A percentile compares a stretch with the other conserved stretches of the same genome.
Evolutionary conservation across 2,113 vertebrate species (phyloP).

Genomic region (Dolichotis patagonum): DNA sequence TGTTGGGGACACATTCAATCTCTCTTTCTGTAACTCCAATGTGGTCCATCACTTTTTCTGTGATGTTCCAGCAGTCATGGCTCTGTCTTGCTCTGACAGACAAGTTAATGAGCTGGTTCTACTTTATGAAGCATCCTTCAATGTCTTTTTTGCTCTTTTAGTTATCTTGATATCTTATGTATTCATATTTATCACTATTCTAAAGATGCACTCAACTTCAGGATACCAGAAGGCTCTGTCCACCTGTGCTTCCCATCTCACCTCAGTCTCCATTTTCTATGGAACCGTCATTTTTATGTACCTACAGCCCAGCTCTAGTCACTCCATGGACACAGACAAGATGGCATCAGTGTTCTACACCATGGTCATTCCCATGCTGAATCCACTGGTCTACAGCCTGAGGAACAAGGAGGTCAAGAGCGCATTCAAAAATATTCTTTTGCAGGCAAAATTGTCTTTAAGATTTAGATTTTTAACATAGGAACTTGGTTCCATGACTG

Average conservation of each 20-base stretch:
- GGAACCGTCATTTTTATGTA: background rate
- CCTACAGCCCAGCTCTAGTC: background rate
- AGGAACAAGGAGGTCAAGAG: conserved; percentile 53
- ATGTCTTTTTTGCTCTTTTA: background rate
- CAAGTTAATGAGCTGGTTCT: background rate
- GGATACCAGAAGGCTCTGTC: conserved; percentile 23
- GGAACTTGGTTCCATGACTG: background rate
- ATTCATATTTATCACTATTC: background rate
- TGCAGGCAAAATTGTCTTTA: background rate
- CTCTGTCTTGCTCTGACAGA: background rate
- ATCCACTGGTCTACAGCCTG: background rate
- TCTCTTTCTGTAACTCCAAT: background rate
- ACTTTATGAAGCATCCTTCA: background rate
- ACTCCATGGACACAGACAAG: background rate
- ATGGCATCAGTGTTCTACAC: background rate
- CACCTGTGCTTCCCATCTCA: conserved; percentile 45
- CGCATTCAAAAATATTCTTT: background rate
- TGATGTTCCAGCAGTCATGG: background rate
- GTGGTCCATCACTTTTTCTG: background rate
- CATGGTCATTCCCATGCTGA: background rate
- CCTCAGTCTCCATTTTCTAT: background rate
- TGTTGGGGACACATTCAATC: background rate
- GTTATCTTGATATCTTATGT: background rate
- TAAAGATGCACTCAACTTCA: background rate
- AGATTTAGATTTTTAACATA: background rate